Evolutionary conservation across 2,888 invertebrate genomes (phyloP), one percentile per base, ranked within the genome.

Genomic region (Cheilosia scutellata): DNA sequence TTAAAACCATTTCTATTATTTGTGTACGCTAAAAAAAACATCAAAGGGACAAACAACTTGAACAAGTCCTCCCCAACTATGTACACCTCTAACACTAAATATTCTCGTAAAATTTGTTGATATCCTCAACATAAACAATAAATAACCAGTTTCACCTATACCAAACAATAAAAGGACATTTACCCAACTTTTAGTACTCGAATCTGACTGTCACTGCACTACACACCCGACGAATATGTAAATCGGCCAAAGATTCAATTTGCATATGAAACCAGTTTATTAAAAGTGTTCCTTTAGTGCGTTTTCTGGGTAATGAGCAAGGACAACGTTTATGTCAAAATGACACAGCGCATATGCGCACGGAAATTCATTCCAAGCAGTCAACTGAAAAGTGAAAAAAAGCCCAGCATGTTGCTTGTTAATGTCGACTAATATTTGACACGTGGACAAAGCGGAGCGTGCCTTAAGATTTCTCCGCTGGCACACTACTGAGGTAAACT

Each of bases 381-480:
- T 82, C 74, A 79, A 74, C 44, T 82, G 83, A 74, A 76, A 74
- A 66, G 9, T 70, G 40, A 57, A 75, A 49, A 16, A 55, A 78
- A 57, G 53, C 84, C 70, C 80, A 80, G 79, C 84, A 76, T 76
- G 84, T 84, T 80, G 84, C 84, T 80, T 65, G 74, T 79, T 84
- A 71, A 71, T 47, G 70, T 84, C 58, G 44, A 79, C 84, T 84
- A 84, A 80, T 84, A 84, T 75, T 66, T 63, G 84, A 74, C 80
- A 84, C 84, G 84, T 84, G 84, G 70, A 53, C 80, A 51, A 79
- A 63, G 13, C 5, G 75, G 65, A 75, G 84, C 58, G 84, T 84
- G 84, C 80, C 84, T 51, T 71, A 71, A 60, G 84, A 79, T 62
- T 70, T 70, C 53, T 51, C 25, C 11, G 47, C 40, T 57, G 40